Conservation (phyloP, 2,113 vertebrate genomes). For the Oreocharis arfaki region DNA sequence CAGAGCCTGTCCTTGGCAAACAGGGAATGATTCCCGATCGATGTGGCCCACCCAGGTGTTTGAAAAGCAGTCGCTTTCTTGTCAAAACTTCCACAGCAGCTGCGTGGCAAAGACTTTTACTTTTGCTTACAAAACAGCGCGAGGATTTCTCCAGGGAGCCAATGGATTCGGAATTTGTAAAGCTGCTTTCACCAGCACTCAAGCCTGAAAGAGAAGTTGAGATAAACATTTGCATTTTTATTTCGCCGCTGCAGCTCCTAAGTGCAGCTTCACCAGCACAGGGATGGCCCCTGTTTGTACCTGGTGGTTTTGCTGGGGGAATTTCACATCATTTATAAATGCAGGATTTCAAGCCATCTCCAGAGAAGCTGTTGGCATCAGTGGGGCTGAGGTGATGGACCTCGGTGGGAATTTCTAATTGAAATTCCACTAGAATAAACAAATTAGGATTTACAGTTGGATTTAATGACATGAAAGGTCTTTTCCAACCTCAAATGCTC, state of each 20-base stretch:
- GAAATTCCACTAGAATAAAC: not conserved
- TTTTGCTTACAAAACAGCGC: constrained; percentile 23
- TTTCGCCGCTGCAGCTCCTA: constrained; percentile 50
- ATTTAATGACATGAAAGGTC: not conserved
- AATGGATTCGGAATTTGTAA: not conserved
- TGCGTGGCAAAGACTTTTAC: not conserved
- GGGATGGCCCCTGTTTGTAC: constrained; percentile 50
- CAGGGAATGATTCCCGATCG: not conserved
- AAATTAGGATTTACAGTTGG: not conserved
- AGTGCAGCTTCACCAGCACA: constrained; percentile 72
- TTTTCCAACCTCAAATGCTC: not conserved
- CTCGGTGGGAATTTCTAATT: not conserved
- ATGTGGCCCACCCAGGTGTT: not conserved
- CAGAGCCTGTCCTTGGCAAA: not conserved
- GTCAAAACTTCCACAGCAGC: constrained; percentile 3
- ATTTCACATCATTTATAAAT: not conserved
- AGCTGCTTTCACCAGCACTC: constrained; percentile 71
- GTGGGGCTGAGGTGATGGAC: constrained; percentile 1
- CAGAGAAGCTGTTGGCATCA: constrained; percentile 52
- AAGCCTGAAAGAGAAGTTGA: constrained; percentile 65
- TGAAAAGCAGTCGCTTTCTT: not conserved
- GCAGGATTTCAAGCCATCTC: constrained; percentile 25
- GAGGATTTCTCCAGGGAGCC: constrained; percentile 21
- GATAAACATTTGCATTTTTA: constrained; percentile 57
- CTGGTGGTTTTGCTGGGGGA: not conserved